phyloP scores from a whole-genome alignment of 2,113 vertebrate genomes.

The Ctenodactylus gundi region DNA sequence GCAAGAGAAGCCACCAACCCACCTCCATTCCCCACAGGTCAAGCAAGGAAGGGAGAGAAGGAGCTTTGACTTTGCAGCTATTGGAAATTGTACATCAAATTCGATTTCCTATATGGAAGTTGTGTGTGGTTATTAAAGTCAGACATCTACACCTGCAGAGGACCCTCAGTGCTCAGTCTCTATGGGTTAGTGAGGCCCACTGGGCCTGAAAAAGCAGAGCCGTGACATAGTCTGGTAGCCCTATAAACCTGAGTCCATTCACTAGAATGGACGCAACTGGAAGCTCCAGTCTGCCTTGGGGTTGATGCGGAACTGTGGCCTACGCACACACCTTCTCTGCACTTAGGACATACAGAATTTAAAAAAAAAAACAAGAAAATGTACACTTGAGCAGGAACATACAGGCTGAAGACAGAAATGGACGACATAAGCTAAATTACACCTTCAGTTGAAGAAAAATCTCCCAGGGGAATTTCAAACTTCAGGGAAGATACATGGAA shows the following conservation, averaged over 20 bases:
- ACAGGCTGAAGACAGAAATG: not conserved
- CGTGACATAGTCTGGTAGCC: too few species aligned
- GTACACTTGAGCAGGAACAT: not conserved
- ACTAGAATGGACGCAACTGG: fast-evolving
- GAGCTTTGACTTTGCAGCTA: not conserved
- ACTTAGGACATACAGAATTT: not conserved
- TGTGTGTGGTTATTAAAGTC: not conserved
- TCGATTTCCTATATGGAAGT: not conserved
- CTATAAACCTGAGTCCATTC: fast-evolving
- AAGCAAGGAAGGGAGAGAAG: not conserved
- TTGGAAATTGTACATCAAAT: not conserved
- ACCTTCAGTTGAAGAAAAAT: not conserved
- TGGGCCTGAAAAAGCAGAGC: fast-evolving
- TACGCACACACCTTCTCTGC: not conserved
- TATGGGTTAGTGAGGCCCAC: not conserved
- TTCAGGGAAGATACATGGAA: not conserved
- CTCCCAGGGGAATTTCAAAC: not conserved
- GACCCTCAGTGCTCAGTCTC: not conserved
- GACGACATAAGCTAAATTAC: not conserved
- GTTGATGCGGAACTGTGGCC: not conserved
- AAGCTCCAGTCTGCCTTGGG: not conserved
- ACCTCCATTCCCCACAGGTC: not conserved
- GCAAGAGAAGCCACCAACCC: not conserved
- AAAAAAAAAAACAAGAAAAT: not conserved
- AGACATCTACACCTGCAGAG: not conserved